Conservation (phyloP, 2,113 vertebrate genomes). For the Turnix velox region DNA sequence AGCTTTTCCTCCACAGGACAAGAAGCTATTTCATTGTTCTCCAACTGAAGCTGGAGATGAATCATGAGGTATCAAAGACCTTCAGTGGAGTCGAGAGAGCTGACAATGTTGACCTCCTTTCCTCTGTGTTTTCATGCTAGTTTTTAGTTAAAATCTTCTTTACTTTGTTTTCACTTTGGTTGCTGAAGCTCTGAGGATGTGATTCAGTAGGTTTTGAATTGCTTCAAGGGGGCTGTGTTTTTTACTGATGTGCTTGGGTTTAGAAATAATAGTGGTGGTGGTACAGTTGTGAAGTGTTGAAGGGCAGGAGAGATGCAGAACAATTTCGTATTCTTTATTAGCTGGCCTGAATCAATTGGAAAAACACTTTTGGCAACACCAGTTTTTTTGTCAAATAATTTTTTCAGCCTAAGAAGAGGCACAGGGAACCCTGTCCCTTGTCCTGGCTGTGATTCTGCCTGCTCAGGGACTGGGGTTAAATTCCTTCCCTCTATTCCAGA, state of each 20-base stretch:
- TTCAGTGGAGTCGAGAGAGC: background rate
- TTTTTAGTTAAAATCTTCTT: background rate
- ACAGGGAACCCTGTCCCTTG: background rate
- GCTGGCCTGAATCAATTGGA: background rate
- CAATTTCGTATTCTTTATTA: background rate
- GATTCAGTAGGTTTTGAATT: background rate
- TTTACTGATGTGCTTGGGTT: background rate
- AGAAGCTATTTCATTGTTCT: background rate
- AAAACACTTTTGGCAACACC: background rate
- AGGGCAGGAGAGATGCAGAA: background rate
- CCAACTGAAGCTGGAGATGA: background rate
- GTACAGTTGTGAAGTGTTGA: background rate
- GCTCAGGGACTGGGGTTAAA: background rate
- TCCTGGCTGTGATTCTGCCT: background rate
- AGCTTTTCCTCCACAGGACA: background rate
- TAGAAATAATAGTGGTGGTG: accelerated
- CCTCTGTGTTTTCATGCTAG: background rate
- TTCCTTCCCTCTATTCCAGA: background rate
- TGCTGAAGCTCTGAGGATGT: background rate
- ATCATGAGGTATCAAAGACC: background rate
- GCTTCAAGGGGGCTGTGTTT: background rate
- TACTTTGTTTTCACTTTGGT: background rate
- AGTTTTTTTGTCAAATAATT: background rate
- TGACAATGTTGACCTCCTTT: background rate
- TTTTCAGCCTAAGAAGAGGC: background rate